Evolutionary conservation across 2,888 invertebrate species (phyloP), one percentile per base, ranked within the genome.

Genomic region (Homarus gammarus): DNA sequence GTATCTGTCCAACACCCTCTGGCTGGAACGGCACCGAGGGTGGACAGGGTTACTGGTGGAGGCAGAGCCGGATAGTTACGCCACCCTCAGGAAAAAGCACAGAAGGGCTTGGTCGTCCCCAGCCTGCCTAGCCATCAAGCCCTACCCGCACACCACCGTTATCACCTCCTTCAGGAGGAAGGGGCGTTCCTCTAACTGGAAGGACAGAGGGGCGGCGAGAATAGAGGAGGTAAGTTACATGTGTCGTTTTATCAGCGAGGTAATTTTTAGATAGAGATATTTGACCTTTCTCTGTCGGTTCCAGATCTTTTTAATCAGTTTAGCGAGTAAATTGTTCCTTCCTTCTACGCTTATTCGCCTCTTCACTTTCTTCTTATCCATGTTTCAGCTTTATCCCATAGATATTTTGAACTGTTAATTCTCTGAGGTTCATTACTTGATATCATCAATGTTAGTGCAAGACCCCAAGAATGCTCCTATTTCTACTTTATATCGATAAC

Each of bases 21-120:
- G 56, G 15, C 82, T 91, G 27, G 91, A 91, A 61, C 81, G 72
- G 70, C 61, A 64, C 2, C 40, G 40, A 33, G 70, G 77, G 10
- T 91, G 91, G 91, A 84, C 84, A 2, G 91, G 91, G 6, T 72
- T 91, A 44, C 85, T 91, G 44, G 77, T 91, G 12, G 91, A 91
- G 77, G 89, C 89, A 3, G 91, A 91, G 56, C 18, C 33, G 31
- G 73, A 84, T 36, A 91, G 89, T 33, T 91, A 87, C 64, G 36
- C 18, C 8, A 40, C 31, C 6, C 70, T 91, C 3, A 86, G 82
- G 68, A 27, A 56, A 36, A 87, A 84, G 70, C 68, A 91, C 72
- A 70, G 91, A 12, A 84, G 68, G 44, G 84, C 87, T 15, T 91
- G 91, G 91, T 73, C 79, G 1, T 89, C 90, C 18, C 81, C 84